Evolutionary conservation across 2,113 vertebrate genomes (phyloP).

Genomic region (Glaucidium brasilianum): DNA sequence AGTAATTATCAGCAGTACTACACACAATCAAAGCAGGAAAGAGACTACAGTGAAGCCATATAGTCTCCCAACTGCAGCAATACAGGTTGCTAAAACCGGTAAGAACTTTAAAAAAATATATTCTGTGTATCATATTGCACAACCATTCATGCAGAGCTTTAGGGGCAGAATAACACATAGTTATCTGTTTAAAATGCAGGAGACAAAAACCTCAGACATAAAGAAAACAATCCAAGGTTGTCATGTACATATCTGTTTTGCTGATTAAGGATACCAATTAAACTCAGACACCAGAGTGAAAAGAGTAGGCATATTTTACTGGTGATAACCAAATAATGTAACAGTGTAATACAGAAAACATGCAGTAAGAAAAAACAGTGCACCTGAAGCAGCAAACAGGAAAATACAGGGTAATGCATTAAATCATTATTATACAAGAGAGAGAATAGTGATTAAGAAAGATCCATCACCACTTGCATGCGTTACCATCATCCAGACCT

Average conservation of each 20-base stretch:
- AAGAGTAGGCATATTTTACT: no score
- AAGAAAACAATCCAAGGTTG: neutral
- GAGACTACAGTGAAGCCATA: neutral
- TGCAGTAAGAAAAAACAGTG: no score
- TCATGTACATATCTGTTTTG: neutral
- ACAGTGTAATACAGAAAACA: no score
- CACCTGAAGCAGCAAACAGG: no score
- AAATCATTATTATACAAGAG: no score
- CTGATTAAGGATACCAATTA: no score
- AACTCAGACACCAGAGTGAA: no score
- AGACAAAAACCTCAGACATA: neutral
- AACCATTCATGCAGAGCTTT: neutral
- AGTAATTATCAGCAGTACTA: neutral
- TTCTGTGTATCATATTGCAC: neutral
- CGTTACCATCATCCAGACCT: no score
- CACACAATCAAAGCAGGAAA: neutral
- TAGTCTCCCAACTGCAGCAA: neutral
- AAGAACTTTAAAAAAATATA: neutral
- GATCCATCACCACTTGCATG: no score
- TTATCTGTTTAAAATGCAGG: neutral
- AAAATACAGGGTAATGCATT: no score
- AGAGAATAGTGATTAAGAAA: no score
- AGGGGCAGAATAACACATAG: neutral
- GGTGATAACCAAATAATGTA: no score
- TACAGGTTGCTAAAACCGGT: neutral